Evolutionary conservation across 2,113 vertebrate species (phyloP), one percentile per base, ranked within the genome.

Genomic region (Limanda limanda): DNA sequence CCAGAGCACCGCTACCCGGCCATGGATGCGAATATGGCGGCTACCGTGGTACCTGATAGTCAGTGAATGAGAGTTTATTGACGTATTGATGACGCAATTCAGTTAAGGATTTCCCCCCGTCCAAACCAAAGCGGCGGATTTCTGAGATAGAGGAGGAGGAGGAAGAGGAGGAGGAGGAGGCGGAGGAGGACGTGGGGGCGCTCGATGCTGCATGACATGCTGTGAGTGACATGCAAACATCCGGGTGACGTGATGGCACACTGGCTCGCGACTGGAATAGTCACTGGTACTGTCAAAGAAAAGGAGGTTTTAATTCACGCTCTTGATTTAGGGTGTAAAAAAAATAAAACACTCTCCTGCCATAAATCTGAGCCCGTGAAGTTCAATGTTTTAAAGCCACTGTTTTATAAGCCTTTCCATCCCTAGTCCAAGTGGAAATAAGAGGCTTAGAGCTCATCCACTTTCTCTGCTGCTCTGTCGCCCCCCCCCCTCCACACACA

Each of bases 11-110:
- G 86, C 89, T 93, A 87, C 74, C 88, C 88, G 91, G 85, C 90
- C 90, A 95, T 93, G 63, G 88, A 92, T 93, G 91, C 93, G 92
- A 96, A 96, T 94, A 96, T 96, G 95, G 95, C 94, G 93, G 95
- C 92, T 88, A 91, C 90, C 84, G 93, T 91, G 91, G 91, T 89
- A 91, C 93, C 93, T 87, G 91, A 71, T 90, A 93, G 86, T 90
- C 93, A 87, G 89, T 94, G 92, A 93, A 92, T 90, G 93, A 88
- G 88, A 86, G 84, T 83, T 91, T 88, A 89, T 91, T 94, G 93
- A 95, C 95, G 95, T 95, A 91, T 87, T 84, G 74, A 85, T 95
- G 95, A 96, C 94, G 95, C 94, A 95, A 93, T 86, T 82, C 82
- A 78, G 91, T 85, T 80, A 69, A 92, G 95, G 95, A 95, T 95